Evolutionary conservation across 2,888 invertebrate genomes (phyloP).

Genomic region (Trissolcus japonicus): DNA sequence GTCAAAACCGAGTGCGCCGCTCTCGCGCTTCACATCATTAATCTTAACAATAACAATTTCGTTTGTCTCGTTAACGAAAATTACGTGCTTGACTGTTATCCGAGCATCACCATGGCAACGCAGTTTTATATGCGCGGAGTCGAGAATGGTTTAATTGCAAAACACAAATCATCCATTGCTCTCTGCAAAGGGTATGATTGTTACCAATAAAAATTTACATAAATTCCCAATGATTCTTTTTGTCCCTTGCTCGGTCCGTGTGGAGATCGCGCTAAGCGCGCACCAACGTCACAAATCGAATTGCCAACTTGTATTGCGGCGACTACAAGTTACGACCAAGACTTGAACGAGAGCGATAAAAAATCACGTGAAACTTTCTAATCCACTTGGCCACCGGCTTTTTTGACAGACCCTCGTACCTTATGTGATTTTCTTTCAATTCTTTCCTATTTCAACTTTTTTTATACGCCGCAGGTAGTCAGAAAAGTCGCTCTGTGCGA

Average conservation of each 20-base stretch:
- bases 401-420: conserved; percentile 22
- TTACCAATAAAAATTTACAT: conserved; percentile 48
- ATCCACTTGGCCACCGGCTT: conserved; percentile 39
- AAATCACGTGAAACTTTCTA: conserved; percentile 39
- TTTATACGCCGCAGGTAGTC: conserved; percentile 32
- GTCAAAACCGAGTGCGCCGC: conserved; percentile 26
- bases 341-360: conserved; percentile 9
- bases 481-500: conserved; percentile 19
- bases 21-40: conserved; percentile 37
- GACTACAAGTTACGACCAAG: conserved; percentile 19
- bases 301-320: conserved; percentile 29
- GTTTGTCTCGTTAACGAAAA: conserved; percentile 56
- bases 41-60: conserved; percentile 56
- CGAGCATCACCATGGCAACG: conserved; percentile 25
- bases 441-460: conserved; percentile 45
- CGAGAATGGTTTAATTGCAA: conserved; percentile 50
- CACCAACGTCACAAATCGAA: conserved; percentile 26
- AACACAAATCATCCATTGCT: conserved; percentile 52
- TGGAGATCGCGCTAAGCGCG: neutral
- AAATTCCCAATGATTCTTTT: conserved; percentile 31
- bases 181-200: conserved; percentile 36
- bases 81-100: conserved; percentile 46
- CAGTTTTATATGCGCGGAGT: conserved; percentile 42
- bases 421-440: conserved; percentile 50
- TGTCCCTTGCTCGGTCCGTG: neutral